Conservation (phyloP, 2,113 vertebrate genomes). For the Canis aureus region DNA sequence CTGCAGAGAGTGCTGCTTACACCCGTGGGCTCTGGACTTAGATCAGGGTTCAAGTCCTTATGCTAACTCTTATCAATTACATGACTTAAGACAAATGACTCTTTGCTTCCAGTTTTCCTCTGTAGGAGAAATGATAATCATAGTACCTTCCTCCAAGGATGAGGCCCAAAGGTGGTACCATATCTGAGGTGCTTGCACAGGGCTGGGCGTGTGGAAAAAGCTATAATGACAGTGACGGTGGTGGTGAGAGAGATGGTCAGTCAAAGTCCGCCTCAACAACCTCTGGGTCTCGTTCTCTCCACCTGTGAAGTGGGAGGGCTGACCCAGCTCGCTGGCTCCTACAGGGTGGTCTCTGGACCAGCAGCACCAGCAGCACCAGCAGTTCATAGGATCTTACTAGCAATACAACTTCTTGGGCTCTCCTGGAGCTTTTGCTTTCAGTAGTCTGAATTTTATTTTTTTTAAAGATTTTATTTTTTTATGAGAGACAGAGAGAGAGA, state of each 20-base stretch:
- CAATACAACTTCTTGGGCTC: neutral
- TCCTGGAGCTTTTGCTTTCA: neutral
- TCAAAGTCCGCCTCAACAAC: neutral
- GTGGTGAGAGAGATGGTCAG: neutral
- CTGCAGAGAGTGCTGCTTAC: neutral
- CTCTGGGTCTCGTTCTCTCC: neutral
- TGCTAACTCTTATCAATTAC: neutral
- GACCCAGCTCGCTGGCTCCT: neutral
- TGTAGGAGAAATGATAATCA: neutral
- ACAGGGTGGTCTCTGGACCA: neutral
- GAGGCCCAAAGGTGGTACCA: neutral
- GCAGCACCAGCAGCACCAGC: neutral
- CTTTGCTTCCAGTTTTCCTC: neutral
- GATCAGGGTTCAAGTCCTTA: neutral
- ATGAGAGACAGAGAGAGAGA: too few relatives aligned
- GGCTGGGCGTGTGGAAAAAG: neutral
- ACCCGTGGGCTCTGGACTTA: neutral
- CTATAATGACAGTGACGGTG: neutral
- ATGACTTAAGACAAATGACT: constrained; percentile 19
- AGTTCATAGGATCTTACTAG: neutral
- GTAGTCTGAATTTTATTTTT: neutral
- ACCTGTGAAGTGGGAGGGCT: neutral
- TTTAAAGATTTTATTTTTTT: too few relatives aligned
- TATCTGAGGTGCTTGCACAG: neutral
- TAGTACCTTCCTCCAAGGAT: neutral